Conservation (phyloP, 2,888 invertebrate species). For the Leptinotarsa juncta region DNA sequence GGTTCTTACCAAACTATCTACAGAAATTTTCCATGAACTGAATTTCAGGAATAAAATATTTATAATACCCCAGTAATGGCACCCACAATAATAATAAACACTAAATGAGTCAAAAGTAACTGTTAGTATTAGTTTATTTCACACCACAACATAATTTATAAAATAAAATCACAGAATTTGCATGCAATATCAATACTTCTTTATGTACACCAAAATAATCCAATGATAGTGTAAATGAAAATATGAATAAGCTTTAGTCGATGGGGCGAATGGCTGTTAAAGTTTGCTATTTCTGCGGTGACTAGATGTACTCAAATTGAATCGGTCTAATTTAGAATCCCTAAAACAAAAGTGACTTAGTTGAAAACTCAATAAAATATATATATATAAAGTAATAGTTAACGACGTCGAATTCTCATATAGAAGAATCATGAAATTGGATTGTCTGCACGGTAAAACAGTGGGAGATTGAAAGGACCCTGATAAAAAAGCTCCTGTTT, state of each 20-base stretch:
- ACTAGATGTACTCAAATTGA: slow-evolving; percentile 19
- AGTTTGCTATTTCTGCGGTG: slow-evolving; percentile 32
- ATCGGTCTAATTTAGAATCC: slow-evolving; percentile 33
- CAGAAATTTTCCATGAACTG: too few relatives aligned
- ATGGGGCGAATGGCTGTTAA: slow-evolving; percentile 20
- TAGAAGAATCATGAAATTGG: too few relatives aligned
- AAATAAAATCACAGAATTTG: slow-evolving; percentile 10
- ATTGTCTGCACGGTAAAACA: too few relatives aligned
- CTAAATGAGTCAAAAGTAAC: slow-evolving; percentile 1
- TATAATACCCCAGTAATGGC: not conserved
- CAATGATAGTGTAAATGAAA: slow-evolving; percentile 8
- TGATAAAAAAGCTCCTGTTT: too few relatives aligned
- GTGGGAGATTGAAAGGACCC: too few relatives aligned
- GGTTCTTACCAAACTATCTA: too few relatives aligned
- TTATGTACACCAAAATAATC: not conserved
- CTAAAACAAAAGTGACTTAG: slow-evolving; percentile 30
- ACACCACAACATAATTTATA: slow-evolving; percentile 4
- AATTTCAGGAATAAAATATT: not conserved
- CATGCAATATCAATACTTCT: slow-evolving; percentile 19
- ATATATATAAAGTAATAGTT: not conserved
- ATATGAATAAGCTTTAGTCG: slow-evolving; percentile 10
- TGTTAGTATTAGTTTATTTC: slow-evolving; percentile 8
- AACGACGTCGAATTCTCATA: too few relatives aligned
- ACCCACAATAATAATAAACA: not conserved
- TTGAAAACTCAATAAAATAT: not conserved